A percentile compares a stretch with the other conserved stretches of the same genome.
Evolutionary conservation across 2,888 invertebrate species (phyloP).

Genomic region (Gandaritis pyraliata): DNA sequence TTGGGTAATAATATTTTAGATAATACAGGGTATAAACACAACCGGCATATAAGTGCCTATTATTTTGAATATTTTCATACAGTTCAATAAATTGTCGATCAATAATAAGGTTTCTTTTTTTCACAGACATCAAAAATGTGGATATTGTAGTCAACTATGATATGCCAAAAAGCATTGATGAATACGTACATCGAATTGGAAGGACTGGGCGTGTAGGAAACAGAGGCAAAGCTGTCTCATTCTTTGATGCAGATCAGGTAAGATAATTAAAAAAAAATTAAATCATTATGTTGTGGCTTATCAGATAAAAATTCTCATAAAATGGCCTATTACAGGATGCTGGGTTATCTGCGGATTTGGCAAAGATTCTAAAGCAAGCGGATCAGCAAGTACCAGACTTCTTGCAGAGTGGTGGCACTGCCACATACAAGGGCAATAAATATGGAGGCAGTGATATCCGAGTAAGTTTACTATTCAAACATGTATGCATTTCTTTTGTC

Average conservation of each 20-base stretch:
- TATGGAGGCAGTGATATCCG: slow-evolving; percentile 90
- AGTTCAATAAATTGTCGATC: not conserved
- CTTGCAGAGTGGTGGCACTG: slow-evolving; percentile 82
- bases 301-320: not conserved
- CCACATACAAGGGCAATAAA: slow-evolving; percentile 74
- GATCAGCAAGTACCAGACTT: slow-evolving; percentile 92
- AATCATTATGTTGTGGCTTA: too few species aligned
- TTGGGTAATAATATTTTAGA: slow-evolving; percentile 80
- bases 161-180: slow-evolving; percentile 94
- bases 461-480: slow-evolving; percentile 70
- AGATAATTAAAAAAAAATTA: slow-evolving; percentile 25
- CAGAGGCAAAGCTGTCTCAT: slow-evolving; percentile 93
- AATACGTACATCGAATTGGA: slow-evolving; percentile 98
- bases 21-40: too few species aligned
- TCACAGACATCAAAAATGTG: slow-evolving; percentile 92
- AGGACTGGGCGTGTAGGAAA: slow-evolving; percentile 97
- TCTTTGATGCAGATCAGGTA: slow-evolving; percentile 87
- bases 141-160: slow-evolving; percentile 97
- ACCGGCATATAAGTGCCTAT: not conserved
- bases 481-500: not conserved
- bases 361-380: slow-evolving; percentile 90
- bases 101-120: not conserved
- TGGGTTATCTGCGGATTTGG: slow-evolving; percentile 86
- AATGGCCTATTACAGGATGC: slow-evolving; percentile 75
- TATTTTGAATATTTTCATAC: not conserved